Evolutionary conservation across 2,888 invertebrate species (phyloP), one percentile per base, ranked within the genome.

Genomic region (Oligia fasciuncula): DNA sequence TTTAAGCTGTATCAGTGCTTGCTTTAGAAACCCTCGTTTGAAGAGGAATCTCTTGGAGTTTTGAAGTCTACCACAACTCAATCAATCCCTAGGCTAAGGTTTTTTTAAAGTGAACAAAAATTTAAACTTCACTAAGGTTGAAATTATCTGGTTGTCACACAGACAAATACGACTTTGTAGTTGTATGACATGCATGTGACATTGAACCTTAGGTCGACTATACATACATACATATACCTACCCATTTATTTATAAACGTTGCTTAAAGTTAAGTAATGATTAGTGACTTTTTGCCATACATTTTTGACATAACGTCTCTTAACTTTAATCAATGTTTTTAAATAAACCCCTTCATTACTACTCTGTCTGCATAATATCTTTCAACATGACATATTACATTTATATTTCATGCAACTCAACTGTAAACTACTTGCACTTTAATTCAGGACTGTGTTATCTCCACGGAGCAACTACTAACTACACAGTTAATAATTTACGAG

Each of bases 401-500:
- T 57, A 46, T 67, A 63, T 60, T 60, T 73, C 62, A 73, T 73
- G 54, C 35, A 68, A n/a, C 19, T 51, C 35, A 63, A 71, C 43
- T 54, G 17, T 66, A 67, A 79, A 74, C 71, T 68, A 71, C 65
- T 79, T 82, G 76, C 79, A 80, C 77, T 85, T 81, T 80, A 79
- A 81, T 81, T 76, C 73, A 74, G 62, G 68, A 73, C 74, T 77
- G 76, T 72, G 81, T 80, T 85, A 82, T 83, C 77, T 83, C 77
- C 2, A 13, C 73, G 66, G 66, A 76, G 67, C 83, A 70, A 80
- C 74, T 73, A 51, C 75, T 79, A 74, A 80, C 73, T 65, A 19
- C 70, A 75, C 46, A 54, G 76, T 79, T 79, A 60, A 79, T 82
- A 77, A 85, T 86, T 87, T 76, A 87, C 69, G 81, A 77, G 83